Evolutionary conservation across 2,113 vertebrate genomes (phyloP), one percentile per base, ranked within the genome.

Genomic region (Cavia porcellus): DNA sequence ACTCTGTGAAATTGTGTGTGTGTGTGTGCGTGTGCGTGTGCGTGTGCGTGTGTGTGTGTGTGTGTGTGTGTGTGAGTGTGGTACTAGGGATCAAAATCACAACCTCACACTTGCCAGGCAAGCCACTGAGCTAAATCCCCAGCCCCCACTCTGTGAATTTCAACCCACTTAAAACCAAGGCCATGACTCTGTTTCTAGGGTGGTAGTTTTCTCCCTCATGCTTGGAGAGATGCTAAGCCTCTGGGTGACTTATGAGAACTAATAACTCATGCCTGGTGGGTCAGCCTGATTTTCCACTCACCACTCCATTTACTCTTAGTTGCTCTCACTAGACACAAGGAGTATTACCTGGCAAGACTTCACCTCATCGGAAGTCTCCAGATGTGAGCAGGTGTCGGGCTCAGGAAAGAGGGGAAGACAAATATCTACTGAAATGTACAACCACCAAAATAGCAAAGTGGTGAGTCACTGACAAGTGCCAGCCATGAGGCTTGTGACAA

Each of bases 381-480:
- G 68, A 93, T 82, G 30, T 61, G 72, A 91, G n/a, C 90, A 96
- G 94, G 72, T 89, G 72, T 92, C 55, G 35, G 50, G 72, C 47
- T 94, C 47, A 12, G 35, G 45, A 28, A 47, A 55, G 42, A 80
- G 55, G 62, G 42, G 50, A 64, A 70, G 77, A 68, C 86, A 91
- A 64, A 90, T 75, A 77, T 64, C 89, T 55, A 28, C 38, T 55
- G 59, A 75, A 91, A 83, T 59, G 50, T 32, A 88, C 57, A 82
- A 25, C 85, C 86, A 85, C 93, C 75, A 85, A 95, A 96, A 97
- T 75, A 95, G 94, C 86, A 90, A 74, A 90, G 82, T 6, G n/a
- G 32, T 94, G 95, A 97, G 86, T 97, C 96, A 97, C 89, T 1
- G 2, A 74, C 70, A 96, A 91, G 52, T 47, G 92, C 59, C 94